phyloP scores from a whole-genome alignment of 23 tunicate genomes.

The Styela plicata region DNA sequence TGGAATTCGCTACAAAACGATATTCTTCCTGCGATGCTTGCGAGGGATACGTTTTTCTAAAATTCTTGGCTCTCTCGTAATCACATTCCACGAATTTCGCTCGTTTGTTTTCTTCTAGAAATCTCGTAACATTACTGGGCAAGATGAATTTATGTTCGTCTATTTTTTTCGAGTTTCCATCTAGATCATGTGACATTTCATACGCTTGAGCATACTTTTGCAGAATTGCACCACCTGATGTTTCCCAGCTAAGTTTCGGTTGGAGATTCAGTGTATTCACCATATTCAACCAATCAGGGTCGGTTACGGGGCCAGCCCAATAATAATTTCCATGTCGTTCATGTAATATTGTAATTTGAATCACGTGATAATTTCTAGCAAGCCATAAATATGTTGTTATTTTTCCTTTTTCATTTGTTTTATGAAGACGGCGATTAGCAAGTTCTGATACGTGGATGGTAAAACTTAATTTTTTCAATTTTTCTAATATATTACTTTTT shows the following conservation, averaged over 20 bases:
- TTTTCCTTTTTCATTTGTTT: not conserved
- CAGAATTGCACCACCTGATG: conserved; percentile 69
- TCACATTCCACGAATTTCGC: conserved; percentile 71
- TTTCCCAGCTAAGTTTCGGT: conserved; percentile 52
- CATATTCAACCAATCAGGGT: conserved; percentile 61
- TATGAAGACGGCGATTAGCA: conserved; percentile 36
- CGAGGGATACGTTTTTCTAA: conserved; percentile 11
- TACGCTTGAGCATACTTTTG: conserved; percentile 78
- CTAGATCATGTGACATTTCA: conserved; percentile 44
- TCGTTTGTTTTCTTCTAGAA: conserved; percentile 42
- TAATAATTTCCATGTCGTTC: conserved; percentile 43
- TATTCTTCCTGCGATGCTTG: conserved; percentile 8
- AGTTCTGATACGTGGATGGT: conserved; percentile 41
- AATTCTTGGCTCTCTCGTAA: conserved; percentile 34
- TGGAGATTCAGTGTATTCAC: conserved; percentile 55
- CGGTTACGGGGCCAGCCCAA: conserved; percentile 72
- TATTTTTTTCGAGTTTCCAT: conserved; percentile 37
- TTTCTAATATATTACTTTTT: conserved; percentile 28
- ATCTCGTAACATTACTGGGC: conserved; percentile 43
- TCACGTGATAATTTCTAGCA: conserved; percentile 74
- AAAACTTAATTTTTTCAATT: conserved; percentile 41
- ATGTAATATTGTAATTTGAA: conserved; percentile 70
- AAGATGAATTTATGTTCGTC: conserved; percentile 65
- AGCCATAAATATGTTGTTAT: conserved; percentile 76
- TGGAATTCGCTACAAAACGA: conserved; percentile 23